Percentiles rank a stretch among this genome's conserved stretches.
Conservation (phyloP, 2,113 vertebrate genomes). For the Microcebus tavaratra region DNA sequence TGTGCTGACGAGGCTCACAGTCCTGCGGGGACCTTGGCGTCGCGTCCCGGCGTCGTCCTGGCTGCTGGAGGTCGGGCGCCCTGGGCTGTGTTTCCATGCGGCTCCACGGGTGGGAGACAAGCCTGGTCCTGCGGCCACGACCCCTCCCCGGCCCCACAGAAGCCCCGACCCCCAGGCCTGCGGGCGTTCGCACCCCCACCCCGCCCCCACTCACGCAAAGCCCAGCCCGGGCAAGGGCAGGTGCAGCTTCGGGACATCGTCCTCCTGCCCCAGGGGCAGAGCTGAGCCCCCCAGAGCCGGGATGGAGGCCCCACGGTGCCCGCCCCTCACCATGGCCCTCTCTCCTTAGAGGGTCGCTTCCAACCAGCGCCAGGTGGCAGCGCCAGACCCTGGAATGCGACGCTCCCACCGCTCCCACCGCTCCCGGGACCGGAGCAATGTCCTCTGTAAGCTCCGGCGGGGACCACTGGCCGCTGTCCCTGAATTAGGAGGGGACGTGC, state of each 20-base stretch:
- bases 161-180: too few species aligned
- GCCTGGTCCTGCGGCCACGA: neutral
- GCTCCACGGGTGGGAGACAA: neutral
- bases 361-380: neutral
- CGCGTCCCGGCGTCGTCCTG: rapidly evolving
- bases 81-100: rapidly evolving
- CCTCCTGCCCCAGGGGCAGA: neutral
- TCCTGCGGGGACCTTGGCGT: neutral
- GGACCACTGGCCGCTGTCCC: constrained; percentile 33
- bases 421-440: neutral
- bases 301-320: neutral
- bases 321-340: rapidly evolving
- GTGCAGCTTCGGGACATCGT: neutral
- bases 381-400: neutral
- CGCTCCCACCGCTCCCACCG: rapidly evolving
- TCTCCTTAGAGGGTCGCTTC: neutral
- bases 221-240: neutral
- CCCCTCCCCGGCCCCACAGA: rapidly evolving
- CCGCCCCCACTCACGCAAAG: rapidly evolving
- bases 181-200: neutral
- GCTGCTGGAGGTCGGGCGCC: neutral
- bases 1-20: neutral
- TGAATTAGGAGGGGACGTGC: neutral
- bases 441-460: neutral
- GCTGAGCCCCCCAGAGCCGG: neutral